Percentiles rank a stretch among this genome's conserved stretches.
Evolutionary conservation across 2,113 vertebrate genomes (phyloP).

Genomic region (Candoia aspera): DNA sequence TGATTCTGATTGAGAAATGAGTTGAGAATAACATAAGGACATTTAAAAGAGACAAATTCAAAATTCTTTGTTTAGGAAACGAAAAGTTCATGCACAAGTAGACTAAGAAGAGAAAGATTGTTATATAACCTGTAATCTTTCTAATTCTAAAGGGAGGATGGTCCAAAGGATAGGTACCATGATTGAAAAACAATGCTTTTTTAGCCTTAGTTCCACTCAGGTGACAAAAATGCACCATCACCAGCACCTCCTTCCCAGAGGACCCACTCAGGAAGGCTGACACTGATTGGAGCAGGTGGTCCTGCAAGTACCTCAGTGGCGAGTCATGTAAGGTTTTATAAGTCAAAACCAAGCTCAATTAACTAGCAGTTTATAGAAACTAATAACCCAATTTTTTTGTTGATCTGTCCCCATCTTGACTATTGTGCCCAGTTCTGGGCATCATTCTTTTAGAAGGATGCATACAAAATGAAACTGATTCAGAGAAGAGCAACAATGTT

Average conservation of each 20-base stretch:
- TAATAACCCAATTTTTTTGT: not conserved
- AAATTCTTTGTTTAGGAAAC: not conserved
- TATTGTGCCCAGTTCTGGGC: too few relatives aligned
- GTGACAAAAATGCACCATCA: not conserved
- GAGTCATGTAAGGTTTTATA: not conserved
- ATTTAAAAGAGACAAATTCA: not conserved
- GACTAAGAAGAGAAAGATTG: not conserved
- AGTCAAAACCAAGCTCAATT: not conserved
- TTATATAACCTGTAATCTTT: not conserved
- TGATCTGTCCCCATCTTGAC: too few relatives aligned
- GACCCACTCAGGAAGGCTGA: not conserved
- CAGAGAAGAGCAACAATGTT: too few relatives aligned
- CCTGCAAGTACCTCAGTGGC: not conserved
- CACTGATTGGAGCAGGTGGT: not conserved
- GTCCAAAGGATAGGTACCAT: not conserved
- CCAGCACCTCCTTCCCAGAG: not conserved
- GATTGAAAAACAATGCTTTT: not conserved
- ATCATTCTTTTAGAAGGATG: too few relatives aligned
- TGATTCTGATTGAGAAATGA: not conserved
- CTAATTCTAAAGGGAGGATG: not conserved
- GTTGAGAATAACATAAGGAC: not conserved
- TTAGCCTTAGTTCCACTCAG: not conserved
- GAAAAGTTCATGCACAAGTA: not conserved
- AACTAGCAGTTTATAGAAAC: not conserved
- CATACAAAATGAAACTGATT: too few relatives aligned